Conservation (phyloP, 2,888 invertebrate genomes). For the Netelia melanura region DNA sequence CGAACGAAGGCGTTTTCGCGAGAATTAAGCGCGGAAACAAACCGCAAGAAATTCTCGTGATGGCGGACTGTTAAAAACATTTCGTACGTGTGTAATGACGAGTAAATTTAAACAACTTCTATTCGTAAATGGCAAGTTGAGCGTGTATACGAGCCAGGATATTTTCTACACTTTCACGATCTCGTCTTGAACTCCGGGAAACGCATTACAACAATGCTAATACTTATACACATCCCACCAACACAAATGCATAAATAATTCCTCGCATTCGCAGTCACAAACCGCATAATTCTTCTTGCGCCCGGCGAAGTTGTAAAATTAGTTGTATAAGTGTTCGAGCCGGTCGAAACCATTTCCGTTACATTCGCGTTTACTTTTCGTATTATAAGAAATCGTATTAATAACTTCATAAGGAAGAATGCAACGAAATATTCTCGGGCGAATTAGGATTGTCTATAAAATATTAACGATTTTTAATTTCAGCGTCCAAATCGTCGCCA, state of each 20-base stretch:
- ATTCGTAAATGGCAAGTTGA: not conserved
- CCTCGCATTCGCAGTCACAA: not conserved
- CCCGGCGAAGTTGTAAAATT: conserved; percentile 27
- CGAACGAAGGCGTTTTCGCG: conserved; percentile 76
- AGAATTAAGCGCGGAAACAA: conserved; percentile 33
- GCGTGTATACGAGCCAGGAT: not conserved
- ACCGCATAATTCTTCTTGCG: conserved; percentile 18
- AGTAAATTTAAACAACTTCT: conserved; percentile 24
- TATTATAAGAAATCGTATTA: not conserved
- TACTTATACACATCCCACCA: not conserved
- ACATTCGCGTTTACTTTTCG: not conserved
- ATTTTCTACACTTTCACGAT: conserved; percentile 14
- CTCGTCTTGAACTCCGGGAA: conserved; percentile 20
- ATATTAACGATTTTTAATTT: not conserved
- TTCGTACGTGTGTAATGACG: conserved; percentile 9
- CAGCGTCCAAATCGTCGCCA: not conserved
- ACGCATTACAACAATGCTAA: conserved; percentile 40
- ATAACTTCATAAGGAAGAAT: conserved; percentile 21
- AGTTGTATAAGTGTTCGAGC: conserved; percentile 7
- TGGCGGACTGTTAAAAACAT: conserved; percentile 74
- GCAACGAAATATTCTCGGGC: not conserved
- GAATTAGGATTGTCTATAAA: not conserved
- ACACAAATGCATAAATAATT: conserved; percentile 33
- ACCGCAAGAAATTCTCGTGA: conserved; percentile 63
- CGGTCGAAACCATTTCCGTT: conserved; percentile 41